A percentile compares a stretch with the other conserved stretches of the same genome.
phyloP scores from a whole-genome alignment of 2,888 invertebrate species.

The Volucella inflata region DNA sequence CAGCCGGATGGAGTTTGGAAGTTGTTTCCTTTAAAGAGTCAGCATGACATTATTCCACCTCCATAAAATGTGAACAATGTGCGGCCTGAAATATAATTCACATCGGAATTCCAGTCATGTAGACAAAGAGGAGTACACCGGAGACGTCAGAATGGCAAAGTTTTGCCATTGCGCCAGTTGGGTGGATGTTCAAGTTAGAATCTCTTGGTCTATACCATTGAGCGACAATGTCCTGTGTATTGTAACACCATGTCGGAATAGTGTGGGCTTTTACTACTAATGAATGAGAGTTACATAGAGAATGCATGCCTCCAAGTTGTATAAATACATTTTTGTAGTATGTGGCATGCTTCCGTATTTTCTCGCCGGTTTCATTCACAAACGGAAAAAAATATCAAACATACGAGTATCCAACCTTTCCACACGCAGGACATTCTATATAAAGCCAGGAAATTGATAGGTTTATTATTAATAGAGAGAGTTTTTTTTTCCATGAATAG shows the following conservation, averaged over 20 bases:
- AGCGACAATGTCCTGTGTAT: constrained; percentile 13
- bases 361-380: too few relatives aligned
- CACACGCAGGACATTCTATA: too few relatives aligned
- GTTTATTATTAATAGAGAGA: too few relatives aligned
- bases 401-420: too few relatives aligned
- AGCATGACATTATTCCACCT: constrained; percentile 58
- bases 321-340: too few relatives aligned
- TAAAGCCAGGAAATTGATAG: too few relatives aligned
- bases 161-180: too few relatives aligned
- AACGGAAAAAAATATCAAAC: too few relatives aligned
- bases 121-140: too few relatives aligned
- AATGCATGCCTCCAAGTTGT: too few relatives aligned
- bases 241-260: constrained; percentile 27
- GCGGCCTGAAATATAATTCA: constrained; percentile 66
- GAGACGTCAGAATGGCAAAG: background rate
- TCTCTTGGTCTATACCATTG: background rate
- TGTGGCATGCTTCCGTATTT: too few relatives aligned
- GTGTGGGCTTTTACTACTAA: constrained; percentile 35
- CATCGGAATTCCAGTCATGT: constrained; percentile 68
- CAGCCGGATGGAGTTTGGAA: constrained; percentile 59
- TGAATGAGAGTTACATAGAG: constrained; percentile 6
- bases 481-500: too few relatives aligned
- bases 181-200: constrained; percentile 10
- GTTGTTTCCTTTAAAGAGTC: constrained; percentile 55
- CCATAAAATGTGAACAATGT: constrained; percentile 61